A percentile compares a stretch with the other conserved stretches of the same genome.
These are phyloP conservation scores for Tinea semifulvella DNA, from an alignment of 2,888 invertebrate species.

Conservation along the genomic window DNA sequence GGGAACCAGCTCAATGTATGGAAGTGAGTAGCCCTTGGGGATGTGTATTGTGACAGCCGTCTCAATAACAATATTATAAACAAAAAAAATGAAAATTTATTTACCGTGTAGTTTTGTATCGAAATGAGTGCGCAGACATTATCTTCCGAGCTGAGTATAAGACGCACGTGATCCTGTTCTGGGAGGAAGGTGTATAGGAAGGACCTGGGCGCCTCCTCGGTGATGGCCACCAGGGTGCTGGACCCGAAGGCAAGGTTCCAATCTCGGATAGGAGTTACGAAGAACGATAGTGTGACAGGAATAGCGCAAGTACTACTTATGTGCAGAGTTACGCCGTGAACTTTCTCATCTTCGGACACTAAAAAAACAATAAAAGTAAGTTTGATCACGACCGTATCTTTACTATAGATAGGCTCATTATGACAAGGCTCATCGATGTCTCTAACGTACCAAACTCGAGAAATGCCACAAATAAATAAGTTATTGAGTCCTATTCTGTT, in stretches of 20 bases:
- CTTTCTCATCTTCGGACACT: conserved; percentile 16
- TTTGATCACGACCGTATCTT: no score
- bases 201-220: conserved; percentile 37
- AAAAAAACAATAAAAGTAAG: no score
- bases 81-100: conserved; percentile 5
- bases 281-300: conserved; percentile 27
- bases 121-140: conserved; percentile 45
- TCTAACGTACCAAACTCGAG: no score
- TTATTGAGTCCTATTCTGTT: no score
- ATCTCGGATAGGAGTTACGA: conserved; percentile 28
- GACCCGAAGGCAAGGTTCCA: conserved; percentile 30
- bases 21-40: no score
- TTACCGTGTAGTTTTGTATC: conserved; percentile 43
- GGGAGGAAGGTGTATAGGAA: conserved; percentile 33
- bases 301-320: conserved; percentile 38
- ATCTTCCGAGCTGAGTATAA: conserved; percentile 37
- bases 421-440: no score
- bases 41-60: no score
- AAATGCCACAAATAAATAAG: no score
- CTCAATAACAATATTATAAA: neutral
- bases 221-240: conserved; percentile 1
- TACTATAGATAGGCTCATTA: no score
- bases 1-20: no score
- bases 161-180: conserved; percentile 37
- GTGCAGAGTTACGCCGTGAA: conserved; percentile 40